Conservation (phyloP, 2,888 invertebrate species). For the Euproctis similis region DNA sequence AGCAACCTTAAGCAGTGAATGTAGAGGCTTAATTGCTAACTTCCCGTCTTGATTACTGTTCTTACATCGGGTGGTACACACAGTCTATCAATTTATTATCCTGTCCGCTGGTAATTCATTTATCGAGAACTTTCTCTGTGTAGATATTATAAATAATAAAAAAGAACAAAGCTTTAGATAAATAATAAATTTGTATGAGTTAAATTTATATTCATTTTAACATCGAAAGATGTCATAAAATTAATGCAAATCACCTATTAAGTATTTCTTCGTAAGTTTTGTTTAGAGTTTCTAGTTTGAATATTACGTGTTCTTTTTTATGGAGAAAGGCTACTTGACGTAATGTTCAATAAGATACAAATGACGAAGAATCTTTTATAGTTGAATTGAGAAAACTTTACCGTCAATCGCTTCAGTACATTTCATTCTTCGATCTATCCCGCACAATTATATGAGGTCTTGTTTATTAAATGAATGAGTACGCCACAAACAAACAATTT, state of each 20-base stretch:
- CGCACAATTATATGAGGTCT: no score
- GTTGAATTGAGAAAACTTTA: no score
- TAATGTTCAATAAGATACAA: conserved; percentile 1
- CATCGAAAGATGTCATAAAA: background rate
- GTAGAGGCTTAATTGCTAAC: conserved; percentile 36
- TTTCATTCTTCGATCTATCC: no score
- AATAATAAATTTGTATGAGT: no score
- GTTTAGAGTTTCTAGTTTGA: background rate
- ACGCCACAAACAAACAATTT: no score
- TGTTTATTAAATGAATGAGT: no score
- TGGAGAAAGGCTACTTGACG: conserved; percentile 1
- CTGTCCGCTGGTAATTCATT: conserved; percentile 20
- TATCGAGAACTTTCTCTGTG: conserved; percentile 11
- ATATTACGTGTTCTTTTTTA: background rate
- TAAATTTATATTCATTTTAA: background rate
- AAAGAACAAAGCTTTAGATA: background rate
- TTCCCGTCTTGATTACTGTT: conserved; percentile 41
- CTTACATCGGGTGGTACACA: conserved; percentile 26
- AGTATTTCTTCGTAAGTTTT: background rate
- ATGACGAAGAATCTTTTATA: no score
- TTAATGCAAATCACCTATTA: conserved; percentile 1
- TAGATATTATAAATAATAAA: conserved; percentile 1
- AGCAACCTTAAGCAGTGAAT: conserved; percentile 20
- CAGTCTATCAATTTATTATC: conserved; percentile 33
- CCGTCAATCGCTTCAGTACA: no score